Base-by-base conservation (phyloP, 2,888 invertebrate species). In the Lochmaea capreae region DNA sequence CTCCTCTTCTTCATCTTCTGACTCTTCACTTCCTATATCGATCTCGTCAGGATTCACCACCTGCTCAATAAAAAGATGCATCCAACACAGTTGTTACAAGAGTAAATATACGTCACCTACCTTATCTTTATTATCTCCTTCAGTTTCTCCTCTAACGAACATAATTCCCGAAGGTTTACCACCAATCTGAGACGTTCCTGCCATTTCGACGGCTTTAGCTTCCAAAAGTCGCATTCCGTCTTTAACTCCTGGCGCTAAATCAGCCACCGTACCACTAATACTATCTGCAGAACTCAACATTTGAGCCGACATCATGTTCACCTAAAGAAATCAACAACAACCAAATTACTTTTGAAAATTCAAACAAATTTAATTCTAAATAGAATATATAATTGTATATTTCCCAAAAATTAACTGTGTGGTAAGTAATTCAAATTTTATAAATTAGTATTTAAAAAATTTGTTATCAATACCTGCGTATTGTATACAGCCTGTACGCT, bases 251-350 rank as follows among this genome's bases (percentile, higher is more conserved):
- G 93, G 93, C 43, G 93, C 92, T 76, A 93, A 89, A 84, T 93
- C 93, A 1, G 93, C 93, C 65, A 93, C 88, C 39, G 93, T 92
- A 18, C 93, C 92, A 52, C 92, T 90, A 69, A 90, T 89, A 80
- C 90, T 90, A 18, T 90, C 89, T 57, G 92, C 91, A 22, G 94
- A 94, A 81, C 94, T 95, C 81, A 98, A 89, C 94, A 98, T 97
- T 87, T 98, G 98, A 0, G 98, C 97, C 14, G 97, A 96, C 97
- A 99, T 98, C 95, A 98, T 98, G 86, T 99, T 99, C n/a, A 93
- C 90, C 80, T 80, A 65, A 52, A 52, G 0, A 26, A 10, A 22
- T 22, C 9, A 42, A 67, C 43, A 65, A 46, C n/a, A n/a, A n/a
- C n/a, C n/a, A n/a, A n/a, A 4, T 58, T 49, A 14, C 11, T 12